Evolutionary conservation across 2,797 vertebrate genomes (phyloP).

Genomic region (Ataeniobius toweri): DNA sequence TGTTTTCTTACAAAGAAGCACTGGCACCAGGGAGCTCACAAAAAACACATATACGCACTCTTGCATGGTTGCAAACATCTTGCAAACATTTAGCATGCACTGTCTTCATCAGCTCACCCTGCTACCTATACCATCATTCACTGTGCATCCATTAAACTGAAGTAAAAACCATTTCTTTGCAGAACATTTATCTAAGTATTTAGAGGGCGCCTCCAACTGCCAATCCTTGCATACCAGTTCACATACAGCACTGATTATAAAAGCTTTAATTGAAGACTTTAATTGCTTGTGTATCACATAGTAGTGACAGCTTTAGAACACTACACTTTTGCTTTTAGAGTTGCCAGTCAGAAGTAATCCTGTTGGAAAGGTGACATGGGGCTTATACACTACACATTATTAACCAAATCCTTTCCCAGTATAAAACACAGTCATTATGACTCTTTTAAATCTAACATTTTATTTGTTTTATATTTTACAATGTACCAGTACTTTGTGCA

Average conservation of each 20-base stretch:
- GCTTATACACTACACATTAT: slow-evolving; percentile 48
- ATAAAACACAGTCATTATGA: slow-evolving; percentile 45
- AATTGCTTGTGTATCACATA: slow-evolving; percentile 66
- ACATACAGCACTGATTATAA: slow-evolving; percentile 75
- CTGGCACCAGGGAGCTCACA: slow-evolving; percentile 23
- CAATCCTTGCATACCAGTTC: slow-evolving; percentile 72
- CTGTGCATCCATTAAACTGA: slow-evolving; percentile 52
- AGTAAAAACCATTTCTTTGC: slow-evolving; percentile 62
- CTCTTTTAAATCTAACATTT: slow-evolving; percentile 15
- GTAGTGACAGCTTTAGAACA: slow-evolving; percentile 71
- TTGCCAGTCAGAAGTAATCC: slow-evolving; percentile 65
- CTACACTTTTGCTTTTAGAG: slow-evolving; percentile 68
- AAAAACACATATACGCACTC: slow-evolving; percentile 23
- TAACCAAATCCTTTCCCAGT: slow-evolving; percentile 60
- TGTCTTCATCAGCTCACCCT: slow-evolving; percentile 33
- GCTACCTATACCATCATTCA: slow-evolving; percentile 44
- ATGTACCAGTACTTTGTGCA: slow-evolving; percentile 20
- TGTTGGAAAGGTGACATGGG: slow-evolving; percentile 63
- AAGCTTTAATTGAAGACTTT: slow-evolving; percentile 77
- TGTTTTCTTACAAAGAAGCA: slow-evolving; percentile 38
- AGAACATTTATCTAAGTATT: slow-evolving; percentile 51
- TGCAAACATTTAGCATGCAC: slow-evolving; percentile 36
- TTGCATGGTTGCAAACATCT: slow-evolving; percentile 23
- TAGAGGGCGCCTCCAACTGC: slow-evolving; percentile 58
- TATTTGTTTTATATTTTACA: slow-evolving; percentile 28